Base-by-base conservation (phyloP, 2,888 invertebrate genomes). In the Resseliella maxima region DNA sequence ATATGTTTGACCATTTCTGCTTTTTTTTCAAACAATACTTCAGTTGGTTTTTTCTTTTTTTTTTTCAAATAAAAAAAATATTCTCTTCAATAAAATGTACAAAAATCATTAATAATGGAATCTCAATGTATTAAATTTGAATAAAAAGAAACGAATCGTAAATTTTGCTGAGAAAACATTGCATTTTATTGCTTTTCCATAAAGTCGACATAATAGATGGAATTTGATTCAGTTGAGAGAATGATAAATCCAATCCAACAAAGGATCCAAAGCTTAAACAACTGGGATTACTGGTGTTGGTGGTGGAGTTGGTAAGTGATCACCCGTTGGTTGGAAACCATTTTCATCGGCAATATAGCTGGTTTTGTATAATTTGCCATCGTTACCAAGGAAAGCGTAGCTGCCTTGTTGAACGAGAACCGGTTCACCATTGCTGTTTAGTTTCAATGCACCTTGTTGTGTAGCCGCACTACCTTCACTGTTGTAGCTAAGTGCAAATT, bases 401-500 rank as follows among this genome's bases (percentile, higher is more conserved):
- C 3, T 5, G 12, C 83, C 83, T 38, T 38, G n/a, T 38, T 83
- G 83, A 38, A 83, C 83, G 24, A 38, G 41, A n/a, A 83, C 38
- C 10, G 38, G 6, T 12, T n/a, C 1, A 38, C 83, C 83, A n/a
- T 83, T n/a, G 1, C 5, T n/a, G 38, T 38, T 38, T 83, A 38
- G 21, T 83, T 83, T 83, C 38, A 83, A 83, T 38, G 83, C 83
- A 36, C 83, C 83, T 1, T 12, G 83, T 38, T 83, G 83, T 2
- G 83, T 6, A 18, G 38, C 83, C 0, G 38, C 83, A 5, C 6
- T 2, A 38, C 83, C 83, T 27, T 38, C n/a, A 3, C n/a, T 6
- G 0, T 38, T 15, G 18, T 83, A 83, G 83, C 83, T 83, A 21
- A 83, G 21, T n/a, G 38, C 36, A 27, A 83, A 83, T 38, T 83